These are phyloP conservation scores for Melitaea cinxia DNA, from an alignment of 1,140 invertebrate genomes.

Conservation along the genomic window DNA sequence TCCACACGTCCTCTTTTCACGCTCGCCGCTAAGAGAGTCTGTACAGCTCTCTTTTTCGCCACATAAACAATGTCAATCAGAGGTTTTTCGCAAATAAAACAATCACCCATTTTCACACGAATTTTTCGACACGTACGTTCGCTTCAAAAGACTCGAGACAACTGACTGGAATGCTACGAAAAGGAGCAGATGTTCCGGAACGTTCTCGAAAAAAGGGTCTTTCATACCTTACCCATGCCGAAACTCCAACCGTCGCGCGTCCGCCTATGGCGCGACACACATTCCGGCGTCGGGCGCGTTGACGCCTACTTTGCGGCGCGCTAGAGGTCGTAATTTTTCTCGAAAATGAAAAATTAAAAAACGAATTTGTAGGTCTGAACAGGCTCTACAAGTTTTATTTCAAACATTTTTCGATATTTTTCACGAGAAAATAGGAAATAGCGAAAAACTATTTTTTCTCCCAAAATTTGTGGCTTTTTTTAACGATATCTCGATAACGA, in stretches of 20 bases:
- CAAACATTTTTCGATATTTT: too few relatives aligned
- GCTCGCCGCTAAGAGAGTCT: constrained; percentile 5
- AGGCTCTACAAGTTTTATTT: too few relatives aligned
- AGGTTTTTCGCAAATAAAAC: constrained; percentile 9
- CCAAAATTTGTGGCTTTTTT: too few relatives aligned
- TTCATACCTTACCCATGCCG: neutral
- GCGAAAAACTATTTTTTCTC: too few relatives aligned
- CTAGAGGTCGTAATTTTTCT: too few relatives aligned
- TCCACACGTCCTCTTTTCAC: neutral
- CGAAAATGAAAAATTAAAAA: too few relatives aligned
- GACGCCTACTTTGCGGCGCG: too few relatives aligned
- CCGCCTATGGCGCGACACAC: too few relatives aligned
- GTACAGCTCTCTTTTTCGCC: constrained; percentile 1
- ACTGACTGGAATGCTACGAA: constrained; percentile 7
- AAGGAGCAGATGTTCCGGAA: constrained; percentile 1
- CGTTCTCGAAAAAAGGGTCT: neutral
- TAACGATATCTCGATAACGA: too few relatives aligned
- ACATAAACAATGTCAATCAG: constrained; percentile 4
- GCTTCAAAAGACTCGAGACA: constrained; percentile 2
- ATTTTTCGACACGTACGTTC: neutral
- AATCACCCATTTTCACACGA: constrained; percentile 6
- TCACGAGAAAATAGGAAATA: too few relatives aligned
- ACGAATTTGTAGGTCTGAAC: too few relatives aligned
- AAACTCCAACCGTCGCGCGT: constrained; percentile 6
- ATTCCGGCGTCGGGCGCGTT: too few relatives aligned